Base-by-base conservation (phyloP, 2,113 vertebrate species). In the Pica pica region DNA sequence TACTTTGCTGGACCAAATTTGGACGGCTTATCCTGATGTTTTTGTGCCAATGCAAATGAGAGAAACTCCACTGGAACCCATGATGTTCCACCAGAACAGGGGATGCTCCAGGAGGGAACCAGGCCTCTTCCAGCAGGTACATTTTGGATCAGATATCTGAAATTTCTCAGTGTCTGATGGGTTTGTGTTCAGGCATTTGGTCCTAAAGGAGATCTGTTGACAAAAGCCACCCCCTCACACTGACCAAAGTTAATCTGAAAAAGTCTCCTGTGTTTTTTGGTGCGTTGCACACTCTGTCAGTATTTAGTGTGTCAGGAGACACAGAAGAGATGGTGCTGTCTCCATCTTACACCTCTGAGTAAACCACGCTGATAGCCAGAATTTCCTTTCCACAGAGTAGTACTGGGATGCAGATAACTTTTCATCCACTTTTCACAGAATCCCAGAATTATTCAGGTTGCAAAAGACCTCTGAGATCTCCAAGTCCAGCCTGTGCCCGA, bases 231-330 rank as follows among this genome's bases (percentile, higher is more conserved):
- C 39, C 59, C 59, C 6, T 83, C 50, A 14, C 9, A 10, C 22
- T 19, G 60, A 22, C 7, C 11, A 31, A 50, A 87, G 47, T 1
- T 0, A 10, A 14, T 8, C 52, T 50, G 33, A 35, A 69, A 64
- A 74, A 16, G 11, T 50, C 33, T 42, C 35, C 42, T 75, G 27
- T 39, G 30, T 27, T 1, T 79, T 35, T 28, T 63, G 61, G 30
- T 59, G 56, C 1, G 0, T 16, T 57, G 56, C 21, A 28, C 9
- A 0, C 1, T 2, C 49, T 28, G 23, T 69, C 44, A 60, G 22
- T 23, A 1, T 59, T 55, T 22, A 1, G 12, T 6, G 9, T 37
- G 50, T 55, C 59, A 12, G 13, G 59, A 68, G 39, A 21, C 13
- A 3, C 2, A 2, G 6, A 19, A 11, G 68, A 28, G 35, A 20